Conservation (phyloP, 2,888 invertebrate species). For the Mellilla xanthometata region DNA sequence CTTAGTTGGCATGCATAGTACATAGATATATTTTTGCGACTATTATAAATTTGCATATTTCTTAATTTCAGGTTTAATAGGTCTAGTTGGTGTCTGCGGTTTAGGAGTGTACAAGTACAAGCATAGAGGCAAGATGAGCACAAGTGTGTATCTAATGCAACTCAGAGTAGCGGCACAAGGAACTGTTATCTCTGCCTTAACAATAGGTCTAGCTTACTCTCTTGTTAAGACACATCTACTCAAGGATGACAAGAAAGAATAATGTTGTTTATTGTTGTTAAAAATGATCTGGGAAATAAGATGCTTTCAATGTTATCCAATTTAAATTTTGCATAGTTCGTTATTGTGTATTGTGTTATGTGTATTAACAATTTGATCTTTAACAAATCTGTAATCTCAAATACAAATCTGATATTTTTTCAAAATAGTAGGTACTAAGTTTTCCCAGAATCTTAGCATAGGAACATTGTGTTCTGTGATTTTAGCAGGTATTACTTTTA, state of each 20-base stretch:
- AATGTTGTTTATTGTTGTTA: constrained; percentile 26
- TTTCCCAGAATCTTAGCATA: constrained; percentile 34
- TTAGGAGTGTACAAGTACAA: constrained; percentile 90
- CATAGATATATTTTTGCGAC: no score
- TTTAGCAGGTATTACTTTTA: constrained; percentile 45
- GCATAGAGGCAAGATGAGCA: constrained; percentile 88
- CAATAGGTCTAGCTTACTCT: constrained; percentile 87
- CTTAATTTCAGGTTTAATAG: constrained; percentile 84
- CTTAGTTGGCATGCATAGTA: no score
- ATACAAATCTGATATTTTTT: constrained; percentile 10
- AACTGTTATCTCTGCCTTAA: constrained; percentile 89
- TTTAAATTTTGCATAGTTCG: no score
- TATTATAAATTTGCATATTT: no score
- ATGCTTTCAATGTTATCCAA: no score
- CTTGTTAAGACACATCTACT: constrained; percentile 82
- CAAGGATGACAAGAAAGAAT: constrained; percentile 58
- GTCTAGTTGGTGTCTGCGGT: constrained; percentile 85
- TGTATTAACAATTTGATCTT: no score
- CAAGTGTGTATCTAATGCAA: constrained; percentile 93
- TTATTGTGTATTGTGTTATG: no score
- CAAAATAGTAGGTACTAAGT: constrained; percentile 18
- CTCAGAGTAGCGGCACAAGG: constrained; percentile 93
- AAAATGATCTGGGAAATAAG: constrained; percentile 20
- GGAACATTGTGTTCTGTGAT: constrained; percentile 51
- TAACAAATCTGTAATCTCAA: constrained; percentile 39